Base-by-base conservation (phyloP, 2,888 invertebrate genomes). In the Alsophila aescularia region DNA sequence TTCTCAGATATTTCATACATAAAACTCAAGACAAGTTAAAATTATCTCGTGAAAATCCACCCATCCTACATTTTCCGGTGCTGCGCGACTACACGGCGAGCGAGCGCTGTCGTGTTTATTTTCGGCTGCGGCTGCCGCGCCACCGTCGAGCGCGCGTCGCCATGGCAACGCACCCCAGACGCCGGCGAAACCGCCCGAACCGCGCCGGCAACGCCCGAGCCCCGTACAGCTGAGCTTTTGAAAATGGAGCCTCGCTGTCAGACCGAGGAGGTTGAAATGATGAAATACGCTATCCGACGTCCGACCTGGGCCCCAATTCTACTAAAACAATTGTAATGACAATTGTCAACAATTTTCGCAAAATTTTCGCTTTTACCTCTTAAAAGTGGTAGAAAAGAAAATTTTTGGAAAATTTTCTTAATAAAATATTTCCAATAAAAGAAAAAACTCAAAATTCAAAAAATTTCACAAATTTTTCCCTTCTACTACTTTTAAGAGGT, bases 151-250 rank as follows among this genome's bases (percentile, higher is more conserved):
- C 73, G 72, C 70, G 71, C 75, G 88, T 90, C 64, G 75, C 76
- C 80, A 86, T 84, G 78, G 75, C 83, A 78, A 90, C 88, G 82
- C 81, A 64, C 87, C 87, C 88, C 83, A 83, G 85, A 86, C 87
- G 84, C 86, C 67, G 64, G 64, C 84, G 83, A 73, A 69, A 50
- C 58, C 60, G 27, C 39, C 73, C 87, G 86, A 85, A 10, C 21
- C 7, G 13, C 12, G 16, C 43, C 89, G 87, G 64, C 64, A 63
- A 60, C 53, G 6, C 55, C 71, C 85, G 85, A 84, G 35, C 63
- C 58, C 58, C 47, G 40, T 36, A 54, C 63, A 60, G 64, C 66
- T 63, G 59, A 55, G 61, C 35, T 32, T 50, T 45, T 40, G 47
- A 52, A 48, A 52, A 53, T 40, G 58, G 44, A 61, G 62, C 57